These are phyloP conservation scores for Branchinecta lindahli DNA, from an alignment of 1,140 invertebrate species.

Conservation along the genomic window DNA sequence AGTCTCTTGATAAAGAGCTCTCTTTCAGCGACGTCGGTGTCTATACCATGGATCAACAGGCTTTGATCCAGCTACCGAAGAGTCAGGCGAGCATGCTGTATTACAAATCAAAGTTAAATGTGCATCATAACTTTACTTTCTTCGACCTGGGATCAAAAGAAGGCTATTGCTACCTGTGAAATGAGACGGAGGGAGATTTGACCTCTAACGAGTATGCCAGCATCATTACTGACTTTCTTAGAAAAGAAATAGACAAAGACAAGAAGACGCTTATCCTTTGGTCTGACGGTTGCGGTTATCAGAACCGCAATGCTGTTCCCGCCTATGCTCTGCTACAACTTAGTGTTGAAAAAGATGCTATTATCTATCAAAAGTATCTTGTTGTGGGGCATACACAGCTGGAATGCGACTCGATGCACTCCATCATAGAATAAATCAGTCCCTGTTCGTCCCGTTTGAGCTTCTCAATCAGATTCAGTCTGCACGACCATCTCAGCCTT, in stretches of 20 bases:
- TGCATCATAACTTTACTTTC: slow-evolving; percentile 24
- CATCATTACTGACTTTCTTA: slow-evolving; percentile 15
- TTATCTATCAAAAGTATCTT: slow-evolving; percentile 9
- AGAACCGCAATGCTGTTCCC: background rate
- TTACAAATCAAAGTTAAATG: slow-evolving; percentile 26
- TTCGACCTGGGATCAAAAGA: slow-evolving; percentile 20
- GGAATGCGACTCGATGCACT: background rate
- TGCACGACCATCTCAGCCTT: background rate
- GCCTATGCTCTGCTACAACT: background rate
- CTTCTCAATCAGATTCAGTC: background rate
- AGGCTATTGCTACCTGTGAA: slow-evolving; percentile 20
- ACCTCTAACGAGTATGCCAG: slow-evolving; percentile 15
- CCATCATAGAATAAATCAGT: background rate
- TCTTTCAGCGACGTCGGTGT: slow-evolving; percentile 7
- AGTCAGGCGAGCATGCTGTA: slow-evolving; percentile 20
- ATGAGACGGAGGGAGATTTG: slow-evolving; percentile 18
- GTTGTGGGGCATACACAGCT: background rate
- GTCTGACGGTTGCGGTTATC: background rate
- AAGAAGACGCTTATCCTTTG: background rate
- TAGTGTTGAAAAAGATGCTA: background rate
- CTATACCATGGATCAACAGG: slow-evolving; percentile 17
- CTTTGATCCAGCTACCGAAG: background rate
- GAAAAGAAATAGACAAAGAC: background rate
- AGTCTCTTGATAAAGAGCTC: background rate
- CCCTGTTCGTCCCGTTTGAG: background rate